Percentiles rank a stretch among this genome's conserved stretches.
phyloP scores from a whole-genome alignment of 2,888 invertebrate genomes.

The Plebejus anna region DNA sequence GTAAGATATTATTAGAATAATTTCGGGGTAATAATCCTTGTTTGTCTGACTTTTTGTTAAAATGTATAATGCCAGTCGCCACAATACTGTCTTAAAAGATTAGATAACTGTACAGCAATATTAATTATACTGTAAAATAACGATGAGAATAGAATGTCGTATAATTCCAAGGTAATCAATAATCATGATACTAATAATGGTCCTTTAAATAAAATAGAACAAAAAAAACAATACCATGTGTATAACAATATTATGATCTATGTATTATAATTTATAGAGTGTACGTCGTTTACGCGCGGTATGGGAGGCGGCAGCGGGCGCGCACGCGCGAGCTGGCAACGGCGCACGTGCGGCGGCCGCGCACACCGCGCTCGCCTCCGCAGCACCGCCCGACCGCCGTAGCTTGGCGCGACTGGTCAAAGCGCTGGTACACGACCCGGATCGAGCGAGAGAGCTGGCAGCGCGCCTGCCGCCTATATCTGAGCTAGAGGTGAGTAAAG shows the following conservation, averaged over 20 bases:
- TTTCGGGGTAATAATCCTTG: too few species aligned
- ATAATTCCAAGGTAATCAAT: too few species aligned
- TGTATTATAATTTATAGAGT: constrained; percentile 39
- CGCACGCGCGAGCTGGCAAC: constrained; percentile 88
- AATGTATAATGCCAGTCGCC: too few species aligned
- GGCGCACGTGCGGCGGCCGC: constrained; percentile 88
- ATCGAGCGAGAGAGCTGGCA: constrained; percentile 85
- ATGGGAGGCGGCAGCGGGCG: constrained; percentile 92
- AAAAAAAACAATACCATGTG: constrained; percentile 19
- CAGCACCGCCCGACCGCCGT: constrained; percentile 88
- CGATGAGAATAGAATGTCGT: too few species aligned
- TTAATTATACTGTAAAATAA: too few species aligned
- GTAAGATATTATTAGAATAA: too few species aligned
- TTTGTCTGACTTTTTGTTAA: too few species aligned
- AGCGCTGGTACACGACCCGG: constrained; percentile 91
- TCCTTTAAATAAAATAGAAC: too few species aligned
- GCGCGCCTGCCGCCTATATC: constrained; percentile 56
- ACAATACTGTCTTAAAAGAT: too few species aligned
- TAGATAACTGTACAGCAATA: too few species aligned
- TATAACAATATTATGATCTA: not conserved
- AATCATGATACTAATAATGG: too few species aligned
- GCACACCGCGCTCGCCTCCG: constrained; percentile 83
- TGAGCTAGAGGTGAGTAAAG: constrained; percentile 49
- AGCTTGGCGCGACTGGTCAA: constrained; percentile 94
- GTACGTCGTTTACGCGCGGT: constrained; percentile 83